Evolutionary conservation across 2,113 vertebrate genomes (phyloP).

Genomic region (Benitochromis conjunctus): DNA sequence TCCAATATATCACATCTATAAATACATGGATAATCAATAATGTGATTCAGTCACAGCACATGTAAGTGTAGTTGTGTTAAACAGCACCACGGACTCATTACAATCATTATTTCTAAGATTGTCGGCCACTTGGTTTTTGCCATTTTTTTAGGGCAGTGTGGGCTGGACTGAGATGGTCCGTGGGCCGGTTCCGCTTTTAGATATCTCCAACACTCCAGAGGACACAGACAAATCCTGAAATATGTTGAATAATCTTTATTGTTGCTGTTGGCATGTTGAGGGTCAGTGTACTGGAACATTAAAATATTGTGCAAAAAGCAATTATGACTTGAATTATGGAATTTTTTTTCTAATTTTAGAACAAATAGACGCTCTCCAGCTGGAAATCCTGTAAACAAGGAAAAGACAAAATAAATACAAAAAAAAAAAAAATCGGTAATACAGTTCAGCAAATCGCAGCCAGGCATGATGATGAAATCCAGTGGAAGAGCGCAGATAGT

Average conservation of each 20-base stretch:
- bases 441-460: not conserved
- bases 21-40: not conserved
- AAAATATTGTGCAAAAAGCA: not conserved
- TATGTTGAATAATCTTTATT: not conserved
- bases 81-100: not conserved
- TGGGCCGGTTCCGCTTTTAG: not conserved
- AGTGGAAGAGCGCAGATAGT: not conserved
- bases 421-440: accelerated
- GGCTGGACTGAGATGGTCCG: not conserved
- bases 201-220: not conserved
- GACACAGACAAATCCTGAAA: not conserved
- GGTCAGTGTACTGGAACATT: not conserved
- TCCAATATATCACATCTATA: not conserved
- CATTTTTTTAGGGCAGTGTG: not conserved
- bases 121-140: not conserved
- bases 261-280: not conserved
- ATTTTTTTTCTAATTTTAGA: not conserved
- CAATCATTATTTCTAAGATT: not conserved
- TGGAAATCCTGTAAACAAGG: not conserved
- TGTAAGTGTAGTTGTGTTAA: not conserved
- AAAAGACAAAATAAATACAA: not conserved
- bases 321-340: not conserved
- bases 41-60: not conserved
- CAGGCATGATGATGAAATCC: not conserved
- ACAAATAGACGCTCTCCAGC: not conserved